phyloP scores from a whole-genome alignment of 2,888 invertebrate species.

The Syrphus vitripennis region DNA sequence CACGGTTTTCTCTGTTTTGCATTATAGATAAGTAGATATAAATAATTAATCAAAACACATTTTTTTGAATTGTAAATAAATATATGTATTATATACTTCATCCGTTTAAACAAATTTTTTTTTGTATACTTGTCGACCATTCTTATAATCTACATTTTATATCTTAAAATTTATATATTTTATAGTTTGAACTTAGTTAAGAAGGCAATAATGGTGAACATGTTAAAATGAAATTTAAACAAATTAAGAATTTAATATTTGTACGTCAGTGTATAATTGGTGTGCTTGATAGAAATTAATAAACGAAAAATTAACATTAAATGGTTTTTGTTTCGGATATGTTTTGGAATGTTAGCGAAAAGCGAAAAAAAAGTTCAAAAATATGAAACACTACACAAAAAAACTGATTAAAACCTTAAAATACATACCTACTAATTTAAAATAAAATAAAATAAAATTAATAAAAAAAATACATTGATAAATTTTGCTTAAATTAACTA shows the following conservation, averaged over 20 bases:
- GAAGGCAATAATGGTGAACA: constrained; percentile 57
- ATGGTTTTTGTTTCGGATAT: not conserved
- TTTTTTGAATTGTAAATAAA: constrained; percentile 57
- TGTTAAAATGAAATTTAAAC: not conserved
- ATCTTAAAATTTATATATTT: not conserved
- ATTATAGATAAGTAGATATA: too few species aligned
- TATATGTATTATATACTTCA: constrained; percentile 48
- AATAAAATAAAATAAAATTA: constrained; percentile 19
- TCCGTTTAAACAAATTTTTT: constrained; percentile 27
- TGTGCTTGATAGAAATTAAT: constrained; percentile 23
- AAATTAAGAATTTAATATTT: constrained; percentile 27
- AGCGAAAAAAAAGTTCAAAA: not conserved
- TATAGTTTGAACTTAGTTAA: constrained; percentile 49
- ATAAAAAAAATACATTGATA: not conserved
- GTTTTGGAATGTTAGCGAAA: constrained; percentile 69
- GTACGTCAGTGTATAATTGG: constrained; percentile 52
- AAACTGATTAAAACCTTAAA: not conserved
- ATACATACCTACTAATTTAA: not conserved
- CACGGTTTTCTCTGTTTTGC: too few species aligned
- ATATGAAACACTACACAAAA: not conserved
- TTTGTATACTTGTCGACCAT: not conserved
- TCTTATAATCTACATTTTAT: not conserved
- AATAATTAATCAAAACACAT: constrained; percentile 40
- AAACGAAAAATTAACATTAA: constrained; percentile 27
- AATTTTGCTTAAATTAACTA: constrained; percentile 49